Conservation (phyloP, 2,113 vertebrate species). For the Xenopus borealis region DNA sequence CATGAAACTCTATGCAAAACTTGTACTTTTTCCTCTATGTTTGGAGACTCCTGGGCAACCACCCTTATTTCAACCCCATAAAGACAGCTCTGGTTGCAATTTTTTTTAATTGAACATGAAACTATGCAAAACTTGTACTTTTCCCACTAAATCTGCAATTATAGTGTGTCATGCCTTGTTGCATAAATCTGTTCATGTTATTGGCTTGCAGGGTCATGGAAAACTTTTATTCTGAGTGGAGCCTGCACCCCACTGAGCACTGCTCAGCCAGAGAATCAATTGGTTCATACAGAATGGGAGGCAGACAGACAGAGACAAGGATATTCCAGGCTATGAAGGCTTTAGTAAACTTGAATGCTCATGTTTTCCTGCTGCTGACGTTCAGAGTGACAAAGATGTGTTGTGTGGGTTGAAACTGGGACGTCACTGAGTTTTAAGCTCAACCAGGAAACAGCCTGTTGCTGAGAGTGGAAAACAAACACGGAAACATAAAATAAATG, state of each 20-base stretch:
- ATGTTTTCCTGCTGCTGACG: conserved; percentile 78
- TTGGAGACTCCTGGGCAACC: too few relatives aligned
- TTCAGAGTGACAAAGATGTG: conserved; percentile 75
- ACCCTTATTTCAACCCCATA: too few relatives aligned
- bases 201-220: background rate
- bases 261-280: background rate
- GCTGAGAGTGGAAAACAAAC: conserved; percentile 59
- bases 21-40: too few relatives aligned
- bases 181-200: background rate
- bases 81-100: too few relatives aligned
- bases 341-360: conserved; percentile 57
- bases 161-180: too few relatives aligned
- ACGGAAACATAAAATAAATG: conserved; percentile 47
- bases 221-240: background rate
- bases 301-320: conserved; percentile 59
- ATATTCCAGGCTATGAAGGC: conserved; percentile 75
- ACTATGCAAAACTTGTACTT: too few relatives aligned
- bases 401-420: conserved; percentile 74
- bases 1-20: too few relatives aligned
- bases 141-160: too few relatives aligned
- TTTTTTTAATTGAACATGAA: too few relatives aligned
- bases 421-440: conserved; percentile 71
- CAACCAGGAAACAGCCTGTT: conserved; percentile 75
- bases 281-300: conserved; percentile 35
- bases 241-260: background rate